Conservation (phyloP, 2,797 vertebrate species). For the Melopsittacus undulatus region DNA sequence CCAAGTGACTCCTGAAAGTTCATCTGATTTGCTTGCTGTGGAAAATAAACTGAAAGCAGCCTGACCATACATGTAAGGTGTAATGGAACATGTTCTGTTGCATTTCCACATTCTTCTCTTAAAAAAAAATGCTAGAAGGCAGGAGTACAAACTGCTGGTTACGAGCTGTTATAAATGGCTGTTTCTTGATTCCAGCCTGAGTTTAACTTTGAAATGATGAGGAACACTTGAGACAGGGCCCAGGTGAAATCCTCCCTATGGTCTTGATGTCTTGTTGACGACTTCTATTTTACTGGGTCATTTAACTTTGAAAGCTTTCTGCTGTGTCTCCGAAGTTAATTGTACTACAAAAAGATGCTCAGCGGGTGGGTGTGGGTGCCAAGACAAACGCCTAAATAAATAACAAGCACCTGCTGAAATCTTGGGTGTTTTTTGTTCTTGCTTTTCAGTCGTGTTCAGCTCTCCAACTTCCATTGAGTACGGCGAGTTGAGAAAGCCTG, state of each 20-base stretch:
- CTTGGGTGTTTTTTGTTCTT: not conserved
- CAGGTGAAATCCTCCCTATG: not conserved
- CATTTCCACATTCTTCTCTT: not conserved
- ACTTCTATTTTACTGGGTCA: not conserved
- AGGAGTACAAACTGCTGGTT: not conserved
- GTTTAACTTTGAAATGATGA: not conserved
- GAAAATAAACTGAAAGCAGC: not conserved
- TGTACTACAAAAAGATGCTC: not conserved
- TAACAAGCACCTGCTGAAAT: not conserved
- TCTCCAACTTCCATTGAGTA: fast-evolving
- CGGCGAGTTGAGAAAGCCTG: slow-evolving; percentile 14
- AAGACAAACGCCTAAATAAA: not conserved
- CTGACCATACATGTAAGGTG: not conserved
- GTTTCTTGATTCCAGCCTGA: not conserved
- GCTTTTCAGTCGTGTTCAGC: not conserved
- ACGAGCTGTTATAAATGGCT: not conserved
- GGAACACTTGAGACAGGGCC: not conserved
- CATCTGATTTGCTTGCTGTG: not conserved
- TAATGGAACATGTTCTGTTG: not conserved
- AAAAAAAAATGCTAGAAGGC: not conserved
- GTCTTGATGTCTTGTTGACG: not conserved
- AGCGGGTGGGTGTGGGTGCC: not conserved
- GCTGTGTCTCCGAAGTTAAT: not conserved
- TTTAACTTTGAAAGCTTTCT: not conserved
- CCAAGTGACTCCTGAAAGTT: not conserved